These are phyloP conservation scores for Rhingia campestris DNA, from an alignment of 2,888 invertebrate species.

Conservation along the genomic window DNA sequence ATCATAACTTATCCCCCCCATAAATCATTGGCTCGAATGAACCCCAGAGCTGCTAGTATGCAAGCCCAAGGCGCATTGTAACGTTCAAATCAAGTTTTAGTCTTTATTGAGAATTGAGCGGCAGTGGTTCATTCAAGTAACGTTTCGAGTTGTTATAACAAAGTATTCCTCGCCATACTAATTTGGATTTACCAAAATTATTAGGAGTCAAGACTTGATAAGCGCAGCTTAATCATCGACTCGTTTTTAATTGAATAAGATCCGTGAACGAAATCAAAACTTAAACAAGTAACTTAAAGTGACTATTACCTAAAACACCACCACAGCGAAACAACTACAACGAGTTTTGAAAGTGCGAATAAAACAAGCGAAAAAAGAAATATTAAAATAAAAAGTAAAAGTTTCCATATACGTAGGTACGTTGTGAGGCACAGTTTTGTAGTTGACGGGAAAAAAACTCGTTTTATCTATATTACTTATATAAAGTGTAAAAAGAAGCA, in stretches of 20 bases:
- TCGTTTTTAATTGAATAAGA: neutral
- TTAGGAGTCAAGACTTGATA: conserved; percentile 2
- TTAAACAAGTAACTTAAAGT: conserved; percentile 14
- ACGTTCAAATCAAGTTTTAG: conserved; percentile 46
- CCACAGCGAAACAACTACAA: conserved; percentile 23
- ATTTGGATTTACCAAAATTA: neutral
- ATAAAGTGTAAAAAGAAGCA: conserved; percentile 14
- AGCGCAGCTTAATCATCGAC: neutral
- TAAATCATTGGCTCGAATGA: conserved; percentile 2
- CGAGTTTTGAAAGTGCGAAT: conserved; percentile 59
- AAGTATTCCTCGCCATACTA: neutral
- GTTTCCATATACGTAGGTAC: conserved; percentile 45
- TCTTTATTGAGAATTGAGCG: conserved; percentile 49
- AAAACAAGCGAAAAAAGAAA: conserved; percentile 22
- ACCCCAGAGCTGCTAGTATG: conserved; percentile 28
- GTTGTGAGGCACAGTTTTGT: conserved; percentile 25
- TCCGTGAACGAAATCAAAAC: conserved; percentile 15
- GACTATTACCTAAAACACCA: conserved; percentile 25
- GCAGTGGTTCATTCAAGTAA: conserved; percentile 42
- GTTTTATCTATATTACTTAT: conserved; percentile 25
- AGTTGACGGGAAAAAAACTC: conserved; percentile 35
- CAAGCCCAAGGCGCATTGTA: conserved; percentile 28
- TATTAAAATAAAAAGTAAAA: conserved; percentile 54
- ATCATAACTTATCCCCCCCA: conserved; percentile 24
- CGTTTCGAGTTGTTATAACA: neutral